Conservation (phyloP, 2,797 vertebrate genomes). For the Pangasius djambal region DNA sequence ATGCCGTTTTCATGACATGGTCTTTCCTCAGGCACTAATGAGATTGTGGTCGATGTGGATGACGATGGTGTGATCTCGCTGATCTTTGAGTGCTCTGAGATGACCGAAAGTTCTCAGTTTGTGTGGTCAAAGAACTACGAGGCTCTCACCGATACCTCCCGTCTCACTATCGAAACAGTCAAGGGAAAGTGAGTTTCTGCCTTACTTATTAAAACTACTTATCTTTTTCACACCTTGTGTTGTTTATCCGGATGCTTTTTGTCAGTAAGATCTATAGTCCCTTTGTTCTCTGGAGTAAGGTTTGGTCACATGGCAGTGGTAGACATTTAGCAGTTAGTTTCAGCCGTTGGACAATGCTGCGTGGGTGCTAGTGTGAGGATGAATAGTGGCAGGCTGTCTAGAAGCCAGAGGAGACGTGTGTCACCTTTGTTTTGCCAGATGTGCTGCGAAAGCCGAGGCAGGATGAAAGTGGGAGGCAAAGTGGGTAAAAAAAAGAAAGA, state of each 20-base stretch:
- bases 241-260: background rate
- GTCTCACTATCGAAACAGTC: slow-evolving; percentile 84
- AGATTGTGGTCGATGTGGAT: slow-evolving; percentile 89
- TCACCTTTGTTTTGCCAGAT: slow-evolving; percentile 40
- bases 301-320: slow-evolving; percentile 6
- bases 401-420: slow-evolving; percentile 14
- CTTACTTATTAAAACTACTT: background rate
- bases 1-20: background rate
- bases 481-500: background rate
- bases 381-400: slow-evolving; percentile 30
- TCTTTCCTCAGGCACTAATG: slow-evolving; percentile 84
- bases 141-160: slow-evolving; percentile 82
- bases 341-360: slow-evolving; percentile 18
- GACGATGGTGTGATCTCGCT: slow-evolving; percentile 94
- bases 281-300: slow-evolving; percentile 25
- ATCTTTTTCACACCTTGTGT: background rate
- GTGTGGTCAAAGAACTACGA: slow-evolving; percentile 97
- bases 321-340: slow-evolving; percentile 13
- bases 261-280: background rate
- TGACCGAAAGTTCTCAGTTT: slow-evolving; percentile 87
- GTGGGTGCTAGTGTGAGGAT: slow-evolving; percentile 39
- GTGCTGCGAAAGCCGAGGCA: slow-evolving; percentile 41
- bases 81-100: slow-evolving; percentile 92
- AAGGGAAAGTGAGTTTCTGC: slow-evolving; percentile 80
- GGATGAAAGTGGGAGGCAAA: slow-evolving; percentile 35